Evolutionary conservation across 2,888 invertebrate genomes (phyloP).

Genomic region (Diplazon laetatorius): DNA sequence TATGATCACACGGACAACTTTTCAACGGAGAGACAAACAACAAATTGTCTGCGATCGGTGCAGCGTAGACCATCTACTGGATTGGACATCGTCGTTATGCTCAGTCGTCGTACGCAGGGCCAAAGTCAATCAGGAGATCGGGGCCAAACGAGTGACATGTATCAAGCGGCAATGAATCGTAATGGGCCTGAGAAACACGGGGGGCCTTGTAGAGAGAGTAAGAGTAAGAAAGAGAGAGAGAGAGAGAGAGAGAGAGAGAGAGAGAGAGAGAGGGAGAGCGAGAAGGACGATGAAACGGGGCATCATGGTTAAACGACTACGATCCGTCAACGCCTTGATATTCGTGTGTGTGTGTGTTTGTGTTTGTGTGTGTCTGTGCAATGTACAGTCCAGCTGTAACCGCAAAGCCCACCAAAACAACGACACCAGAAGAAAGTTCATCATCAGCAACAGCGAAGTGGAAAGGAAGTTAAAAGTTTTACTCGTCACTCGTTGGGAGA

Average conservation of each 20-base stretch:
- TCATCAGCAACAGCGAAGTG: neutral
- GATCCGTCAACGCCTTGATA: slow-evolving; percentile 75
- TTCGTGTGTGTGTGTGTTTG: slow-evolving; percentile 15
- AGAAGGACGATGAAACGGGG: neutral
- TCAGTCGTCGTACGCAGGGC: slow-evolving; percentile 60
- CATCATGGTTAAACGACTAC: slow-evolving; percentile 72
- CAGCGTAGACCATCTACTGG: neutral
- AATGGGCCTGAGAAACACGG: slow-evolving; percentile 72
- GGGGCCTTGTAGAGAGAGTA: slow-evolving; percentile 66
- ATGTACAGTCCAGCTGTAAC: slow-evolving; percentile 30
- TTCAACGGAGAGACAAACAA: slow-evolving; percentile 6
- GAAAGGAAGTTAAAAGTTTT: slow-evolving; percentile 10
- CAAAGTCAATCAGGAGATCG: slow-evolving; percentile 75
- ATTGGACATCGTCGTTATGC: neutral
- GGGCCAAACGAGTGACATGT: slow-evolving; percentile 77
- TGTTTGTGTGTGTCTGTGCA: neutral
- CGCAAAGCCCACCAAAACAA: neutral
- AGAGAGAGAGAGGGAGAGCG: slow-evolving; percentile 42
- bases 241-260: slow-evolving; percentile 37
- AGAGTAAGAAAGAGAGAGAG: slow-evolving; percentile 24
- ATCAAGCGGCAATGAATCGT: slow-evolving; percentile 77
- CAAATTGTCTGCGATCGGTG: slow-evolving; percentile 29
- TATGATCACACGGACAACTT: slow-evolving; percentile 9
- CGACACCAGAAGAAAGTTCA: slow-evolving; percentile 11
- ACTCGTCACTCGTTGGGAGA: neutral